phyloP scores from a whole-genome alignment of 2,113 vertebrate species.

The Trochalopteron elliotii region DNA sequence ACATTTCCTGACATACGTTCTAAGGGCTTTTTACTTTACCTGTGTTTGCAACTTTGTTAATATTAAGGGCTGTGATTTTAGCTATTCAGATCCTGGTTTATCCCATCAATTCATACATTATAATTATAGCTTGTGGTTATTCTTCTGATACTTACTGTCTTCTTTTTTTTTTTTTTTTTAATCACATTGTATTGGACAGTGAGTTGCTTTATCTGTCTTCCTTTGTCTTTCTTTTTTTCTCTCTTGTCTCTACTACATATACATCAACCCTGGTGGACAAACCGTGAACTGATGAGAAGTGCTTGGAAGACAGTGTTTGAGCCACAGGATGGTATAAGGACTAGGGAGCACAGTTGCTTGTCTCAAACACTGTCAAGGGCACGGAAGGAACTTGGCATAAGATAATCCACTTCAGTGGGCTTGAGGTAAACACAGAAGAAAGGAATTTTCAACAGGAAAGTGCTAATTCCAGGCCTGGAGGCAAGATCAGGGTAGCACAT shows the following conservation, averaged over 20 bases:
- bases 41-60: background rate
- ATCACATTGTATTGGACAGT: background rate
- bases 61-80: background rate
- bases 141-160: background rate
- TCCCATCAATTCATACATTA: background rate
- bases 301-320: background rate
- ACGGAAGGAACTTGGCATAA: background rate
- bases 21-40: background rate
- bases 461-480: background rate
- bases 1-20: background rate
- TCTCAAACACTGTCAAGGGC: background rate
- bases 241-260: background rate
- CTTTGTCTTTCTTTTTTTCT: background rate
- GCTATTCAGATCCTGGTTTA: background rate
- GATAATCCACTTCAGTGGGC: background rate
- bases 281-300: background rate
- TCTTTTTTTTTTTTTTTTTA: background rate
- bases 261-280: background rate
- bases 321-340: background rate
- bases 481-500: background rate
- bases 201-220: background rate
- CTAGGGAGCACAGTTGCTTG: background rate
- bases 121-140: background rate
- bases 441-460: background rate
- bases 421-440: background rate